Conservation (phyloP, 2,797 vertebrate species). For the Pempheris klunzingeri region DNA sequence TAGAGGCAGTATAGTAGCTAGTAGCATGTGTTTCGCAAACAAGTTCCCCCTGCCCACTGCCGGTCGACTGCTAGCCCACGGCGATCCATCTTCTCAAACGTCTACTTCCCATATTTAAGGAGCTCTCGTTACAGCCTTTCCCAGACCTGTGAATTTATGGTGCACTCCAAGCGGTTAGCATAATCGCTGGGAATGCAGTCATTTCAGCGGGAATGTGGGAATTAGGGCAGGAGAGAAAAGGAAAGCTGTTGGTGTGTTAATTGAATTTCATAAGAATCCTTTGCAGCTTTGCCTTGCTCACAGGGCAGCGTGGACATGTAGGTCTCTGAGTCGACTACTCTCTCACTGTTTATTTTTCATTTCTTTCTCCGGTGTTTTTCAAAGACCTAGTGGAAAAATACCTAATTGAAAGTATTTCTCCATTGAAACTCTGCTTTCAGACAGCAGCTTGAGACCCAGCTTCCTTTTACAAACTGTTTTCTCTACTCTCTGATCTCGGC, state of each 20-base stretch:
- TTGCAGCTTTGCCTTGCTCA: conserved; percentile 60
- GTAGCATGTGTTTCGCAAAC: conserved; percentile 94
- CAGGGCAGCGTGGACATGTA: conserved; percentile 34
- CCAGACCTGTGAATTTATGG: conserved; percentile 84
- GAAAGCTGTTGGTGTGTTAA: conserved; percentile 82
- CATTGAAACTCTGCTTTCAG: conserved; percentile 11
- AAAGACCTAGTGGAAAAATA: conserved; percentile 24
- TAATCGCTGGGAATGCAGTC: conserved; percentile 81
- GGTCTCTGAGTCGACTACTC: conserved; percentile 19
- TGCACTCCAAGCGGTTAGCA: conserved; percentile 81
- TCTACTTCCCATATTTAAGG: conserved; percentile 84
- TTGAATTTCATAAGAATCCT: conserved; percentile 83
- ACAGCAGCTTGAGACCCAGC: conserved; percentile 4
- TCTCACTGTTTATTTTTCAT: neutral
- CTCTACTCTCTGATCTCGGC: conserved; percentile 45
- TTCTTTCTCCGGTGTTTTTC: conserved; percentile 35
- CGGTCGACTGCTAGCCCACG: conserved; percentile 80
- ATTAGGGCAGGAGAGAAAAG: conserved; percentile 80
- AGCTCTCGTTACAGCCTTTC: conserved; percentile 82
- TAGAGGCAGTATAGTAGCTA: conserved; percentile 89
- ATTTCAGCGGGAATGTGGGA: conserved; percentile 84
- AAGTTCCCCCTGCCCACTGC: conserved; percentile 91
- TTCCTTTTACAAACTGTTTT: conserved; percentile 36
- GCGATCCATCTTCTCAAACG: conserved; percentile 85
- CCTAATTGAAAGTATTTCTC: conserved; percentile 9